These are phyloP conservation scores for Onychomys torridus DNA, from an alignment of 2,797 vertebrate species.

Conservation along the genomic window DNA sequence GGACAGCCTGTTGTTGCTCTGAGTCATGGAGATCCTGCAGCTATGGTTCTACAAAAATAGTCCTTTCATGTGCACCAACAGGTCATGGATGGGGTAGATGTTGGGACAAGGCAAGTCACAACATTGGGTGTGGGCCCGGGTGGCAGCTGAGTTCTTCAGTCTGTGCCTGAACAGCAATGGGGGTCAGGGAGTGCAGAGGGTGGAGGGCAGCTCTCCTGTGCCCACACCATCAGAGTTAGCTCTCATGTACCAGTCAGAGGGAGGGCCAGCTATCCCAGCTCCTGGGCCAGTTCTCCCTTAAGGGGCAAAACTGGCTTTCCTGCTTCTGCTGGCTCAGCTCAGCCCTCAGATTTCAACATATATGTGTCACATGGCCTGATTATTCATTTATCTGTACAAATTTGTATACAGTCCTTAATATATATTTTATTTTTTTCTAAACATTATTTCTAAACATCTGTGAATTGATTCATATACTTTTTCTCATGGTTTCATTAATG, in stretches of 20 bases:
- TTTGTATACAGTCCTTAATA: too few species aligned
- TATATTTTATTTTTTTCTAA: too few species aligned
- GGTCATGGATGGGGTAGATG: background rate
- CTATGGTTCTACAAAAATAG: background rate
- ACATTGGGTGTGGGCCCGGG: background rate
- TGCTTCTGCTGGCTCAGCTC: too few species aligned
- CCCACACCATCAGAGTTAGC: background rate
- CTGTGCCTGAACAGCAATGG: background rate
- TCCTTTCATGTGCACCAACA: background rate
- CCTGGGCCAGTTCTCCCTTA: too few species aligned
- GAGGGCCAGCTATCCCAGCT: background rate
- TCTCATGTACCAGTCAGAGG: background rate
- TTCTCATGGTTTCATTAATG: background rate
- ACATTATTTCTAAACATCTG: background rate
- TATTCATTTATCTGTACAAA: too few species aligned
- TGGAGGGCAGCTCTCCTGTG: background rate
- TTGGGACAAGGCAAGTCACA: background rate
- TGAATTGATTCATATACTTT: background rate
- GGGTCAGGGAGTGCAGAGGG: too few species aligned
- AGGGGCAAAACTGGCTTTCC: too few species aligned
- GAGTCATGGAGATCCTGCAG: background rate
- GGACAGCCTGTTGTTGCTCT: background rate
- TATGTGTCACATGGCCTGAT: background rate
- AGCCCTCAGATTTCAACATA: background rate
- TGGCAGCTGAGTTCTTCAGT: background rate